Percentiles rank a stretch among this genome's conserved stretches.
Conservation (phyloP, 2,888 invertebrate genomes). For the Ecdyonurus torrentis region DNA sequence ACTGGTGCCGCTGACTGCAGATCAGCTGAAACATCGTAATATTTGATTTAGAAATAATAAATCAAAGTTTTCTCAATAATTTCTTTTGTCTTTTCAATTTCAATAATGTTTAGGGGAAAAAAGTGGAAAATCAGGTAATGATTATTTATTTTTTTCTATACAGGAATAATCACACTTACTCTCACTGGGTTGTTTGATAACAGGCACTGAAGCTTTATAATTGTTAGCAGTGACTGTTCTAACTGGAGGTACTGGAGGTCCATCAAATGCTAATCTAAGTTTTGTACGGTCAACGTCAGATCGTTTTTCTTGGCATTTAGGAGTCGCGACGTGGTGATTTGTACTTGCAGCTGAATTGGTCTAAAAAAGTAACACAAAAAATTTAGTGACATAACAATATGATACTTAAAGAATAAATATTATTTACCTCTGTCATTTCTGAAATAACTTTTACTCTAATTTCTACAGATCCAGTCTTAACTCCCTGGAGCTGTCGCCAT, state of each 20-base stretch:
- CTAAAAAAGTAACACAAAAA: too few relatives aligned
- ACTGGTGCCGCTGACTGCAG: slow-evolving; percentile 5
- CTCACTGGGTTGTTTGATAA: not conserved
- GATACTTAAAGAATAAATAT: not conserved
- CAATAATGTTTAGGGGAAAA: too few relatives aligned
- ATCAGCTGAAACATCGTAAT: slow-evolving; percentile 4
- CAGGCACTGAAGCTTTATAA: not conserved
- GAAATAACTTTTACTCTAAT: slow-evolving; percentile 27
- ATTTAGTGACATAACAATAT: not conserved
- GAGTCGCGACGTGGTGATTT: not conserved
- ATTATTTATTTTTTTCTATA: not conserved
- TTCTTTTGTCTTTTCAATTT: too few relatives aligned
- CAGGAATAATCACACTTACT: not conserved
- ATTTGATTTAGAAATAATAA: too few relatives aligned
- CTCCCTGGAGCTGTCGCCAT: slow-evolving; percentile 29
- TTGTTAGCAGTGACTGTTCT: slow-evolving; percentile 5
- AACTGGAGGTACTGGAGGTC: slow-evolving; percentile 2
- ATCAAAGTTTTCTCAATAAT: too few relatives aligned
- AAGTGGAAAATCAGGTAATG: too few relatives aligned
- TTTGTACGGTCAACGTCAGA: not conserved
- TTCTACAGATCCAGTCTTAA: slow-evolving; percentile 31
- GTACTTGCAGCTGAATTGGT: not conserved
- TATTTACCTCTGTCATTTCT: slow-evolving; percentile 20
- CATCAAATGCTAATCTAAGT: slow-evolving; percentile 6
- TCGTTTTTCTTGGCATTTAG: not conserved